Percentiles rank a stretch among this genome's conserved stretches.
Evolutionary conservation across 37 sponge, comb jelly and placozoan species (phyloP).

Genomic region (Hormiphora californensis): DNA sequence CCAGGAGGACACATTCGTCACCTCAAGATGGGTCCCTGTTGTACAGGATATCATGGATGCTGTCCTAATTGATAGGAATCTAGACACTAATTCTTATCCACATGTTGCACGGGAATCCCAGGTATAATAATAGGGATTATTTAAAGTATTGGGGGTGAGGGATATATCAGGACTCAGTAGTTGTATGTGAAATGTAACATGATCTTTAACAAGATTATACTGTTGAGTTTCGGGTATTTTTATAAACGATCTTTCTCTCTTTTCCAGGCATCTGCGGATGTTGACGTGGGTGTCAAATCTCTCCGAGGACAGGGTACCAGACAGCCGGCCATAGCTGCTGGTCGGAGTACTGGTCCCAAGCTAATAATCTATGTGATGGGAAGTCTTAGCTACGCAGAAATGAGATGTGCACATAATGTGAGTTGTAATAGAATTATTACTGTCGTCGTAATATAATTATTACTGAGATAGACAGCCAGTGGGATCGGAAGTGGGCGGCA

Average conservation of each 20-base stretch:
- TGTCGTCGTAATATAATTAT: too few relatives aligned
- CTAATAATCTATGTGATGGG: conserved; percentile 50
- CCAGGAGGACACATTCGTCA: conserved; percentile 6
- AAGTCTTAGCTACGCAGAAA: conserved; percentile 24
- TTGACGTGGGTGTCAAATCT: background rate
- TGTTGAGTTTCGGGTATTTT: too few relatives aligned
- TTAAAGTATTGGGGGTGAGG: too few relatives aligned
- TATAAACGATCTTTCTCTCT: too few relatives aligned
- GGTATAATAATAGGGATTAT: background rate
- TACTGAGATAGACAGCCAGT: too few relatives aligned
- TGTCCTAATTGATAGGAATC: conserved; percentile 3
- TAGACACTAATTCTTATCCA: conserved; percentile 1
- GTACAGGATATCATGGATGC: conserved; percentile 50
- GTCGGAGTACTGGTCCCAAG: conserved; percentile 19
- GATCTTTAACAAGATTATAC: background rate
- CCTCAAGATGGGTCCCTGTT: conserved; percentile 10
- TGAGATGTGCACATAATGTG: conserved; percentile 52
- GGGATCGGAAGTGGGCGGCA: too few relatives aligned
- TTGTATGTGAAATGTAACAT: background rate
- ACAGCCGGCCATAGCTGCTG: conserved; percentile 19
- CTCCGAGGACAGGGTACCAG: background rate
- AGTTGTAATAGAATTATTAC: too few relatives aligned
- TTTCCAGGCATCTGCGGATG: conserved; percentile 12
- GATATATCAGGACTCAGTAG: background rate
- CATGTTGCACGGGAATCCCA: conserved; percentile 2